Evolutionary conservation across 2,888 invertebrate species (phyloP), one percentile per base, ranked within the genome.

Genomic region (Maniola hyperantus): DNA sequence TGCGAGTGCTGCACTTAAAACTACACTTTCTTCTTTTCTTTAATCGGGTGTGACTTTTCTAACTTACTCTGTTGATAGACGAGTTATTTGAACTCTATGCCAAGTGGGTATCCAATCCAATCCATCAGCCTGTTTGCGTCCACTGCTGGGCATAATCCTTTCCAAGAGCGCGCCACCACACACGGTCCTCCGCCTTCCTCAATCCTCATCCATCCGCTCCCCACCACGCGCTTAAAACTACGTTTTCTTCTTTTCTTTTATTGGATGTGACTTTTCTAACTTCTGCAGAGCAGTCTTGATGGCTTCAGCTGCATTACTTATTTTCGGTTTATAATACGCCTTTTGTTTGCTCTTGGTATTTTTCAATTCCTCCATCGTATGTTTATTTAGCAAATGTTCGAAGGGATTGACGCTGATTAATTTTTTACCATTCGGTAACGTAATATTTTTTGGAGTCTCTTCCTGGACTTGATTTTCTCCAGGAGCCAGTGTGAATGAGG

Each of bases 391-490:
- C 0, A 91, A 73, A 73, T 91, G 91, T 0, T 88, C 86, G n/a
- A 89, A 68, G 0, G 91, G 91, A 59, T 91, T 91, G 0, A 85
- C 84, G 0, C 79, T 83, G 0, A 92, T 83, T 2, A 91, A 71
- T 54, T 85, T 87, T 0, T 83, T 84, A 0, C 90, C 91, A 36
- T 84, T 81, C 0, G 89, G 82, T 0, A 91, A 64, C 7, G 79
- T 75, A 0, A 84, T 66, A 0, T 69, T 39, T 1, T 53, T 18
- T 4, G 54, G 33, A 0, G 67, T 65, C 5, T 66, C 50, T 0
- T 65, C 64, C 0, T 58, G 15, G 0, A 11, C 1, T 7, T 20
- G 10, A 11, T 36, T 15, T 0, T 0, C 15, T 8, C 18, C 48
- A 10, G 55, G 36, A 5, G 10, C 13, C 0, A 39, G 11, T 6